Conservation (phyloP, 1,140 invertebrate species). For the Macrosteles quadrilineatus region DNA sequence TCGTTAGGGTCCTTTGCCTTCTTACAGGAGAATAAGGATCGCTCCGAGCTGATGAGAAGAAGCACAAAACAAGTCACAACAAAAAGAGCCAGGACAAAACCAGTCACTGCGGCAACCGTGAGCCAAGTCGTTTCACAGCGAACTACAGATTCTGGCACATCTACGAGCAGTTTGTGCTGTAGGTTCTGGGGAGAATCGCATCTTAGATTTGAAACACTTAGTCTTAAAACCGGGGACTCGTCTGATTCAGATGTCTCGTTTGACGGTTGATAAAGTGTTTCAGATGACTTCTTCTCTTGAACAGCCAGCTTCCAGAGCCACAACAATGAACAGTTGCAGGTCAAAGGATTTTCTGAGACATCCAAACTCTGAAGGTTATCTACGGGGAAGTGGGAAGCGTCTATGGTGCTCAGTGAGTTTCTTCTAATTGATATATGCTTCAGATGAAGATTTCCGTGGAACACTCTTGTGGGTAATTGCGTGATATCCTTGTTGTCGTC, state of each 20-base stretch:
- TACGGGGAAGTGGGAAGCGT: conserved; percentile 76
- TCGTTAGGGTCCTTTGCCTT: conserved; percentile 48
- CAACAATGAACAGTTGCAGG: conserved; percentile 83
- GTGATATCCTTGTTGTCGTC: conserved; percentile 72
- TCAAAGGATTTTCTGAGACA: conserved; percentile 78
- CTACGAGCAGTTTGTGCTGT: conserved; percentile 52
- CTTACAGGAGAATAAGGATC: conserved; percentile 47
- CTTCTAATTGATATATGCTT: conserved; percentile 69
- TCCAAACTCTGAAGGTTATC: conserved; percentile 68
- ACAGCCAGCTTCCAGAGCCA: conserved; percentile 80
- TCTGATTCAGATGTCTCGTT: conserved; percentile 13
- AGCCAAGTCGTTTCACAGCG: conserved; percentile 62
- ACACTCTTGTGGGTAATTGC: conserved; percentile 67
- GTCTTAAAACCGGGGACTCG: conserved; percentile 24
- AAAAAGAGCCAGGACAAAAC: conserved; percentile 56
- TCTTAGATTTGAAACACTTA: conserved; percentile 48
- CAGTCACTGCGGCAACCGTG: conserved; percentile 57
- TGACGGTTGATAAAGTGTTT: background rate
- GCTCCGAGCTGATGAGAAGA: conserved; percentile 58
- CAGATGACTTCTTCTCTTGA: conserved; percentile 29
- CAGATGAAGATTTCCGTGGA: conserved; percentile 74
- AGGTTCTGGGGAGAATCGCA: conserved; percentile 58
- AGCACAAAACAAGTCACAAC: conserved; percentile 48
- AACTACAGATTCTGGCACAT: conserved; percentile 60
- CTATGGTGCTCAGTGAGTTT: conserved; percentile 69